Base-by-base conservation (phyloP, 2,113 vertebrate species). In the Apodemus sylvaticus region DNA sequence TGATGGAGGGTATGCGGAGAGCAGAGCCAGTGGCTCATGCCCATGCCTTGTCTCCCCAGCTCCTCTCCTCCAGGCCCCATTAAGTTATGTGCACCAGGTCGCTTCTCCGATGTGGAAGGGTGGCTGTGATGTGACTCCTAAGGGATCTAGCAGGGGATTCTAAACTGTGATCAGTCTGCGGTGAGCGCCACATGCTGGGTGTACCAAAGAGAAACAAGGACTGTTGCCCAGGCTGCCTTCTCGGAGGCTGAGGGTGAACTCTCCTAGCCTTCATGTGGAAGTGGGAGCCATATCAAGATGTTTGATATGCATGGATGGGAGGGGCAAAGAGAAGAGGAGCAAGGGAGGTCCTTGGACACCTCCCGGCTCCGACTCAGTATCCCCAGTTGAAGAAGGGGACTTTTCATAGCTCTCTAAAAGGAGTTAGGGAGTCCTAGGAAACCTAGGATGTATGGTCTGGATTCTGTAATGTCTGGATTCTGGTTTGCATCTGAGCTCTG, bases 51-150 rank as follows among this genome's bases (percentile, higher is more conserved):
- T 39, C 71, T 45, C 0, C 12, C 39, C 19, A 19, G 2, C 9
- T 31, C 11, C 12, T 53, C 16, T 19, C 39, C 51, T 48, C 11
- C 9, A 51, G 42, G 60, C 42, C 90, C 53, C 0, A 5, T 2
- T 29, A 78, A 7, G 17, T 7, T 4, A 17, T 5, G 71, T 74
- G 55, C 12, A 3, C 20, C 53, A 11, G 19, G 26, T 39, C 4
- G 3, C 60, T 1, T 0, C 62, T 58, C 45, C 2, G 0, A 11
- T 7, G 12, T 0, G 6, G 53, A 13, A 6, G 55, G 62, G 45
- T 5, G n/a, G 39, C 68, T 78, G 53, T 58, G 36, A 16, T 6
- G n/a, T 4, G 19, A 8, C 78, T 24, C 55, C 48, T 4, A 19
- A n/a, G 26, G 22, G 7, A 16, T 3, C 48, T 55, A 3, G 36